Conservation (phyloP, 1,140 invertebrate genomes). For the Bombus waltoni region DNA sequence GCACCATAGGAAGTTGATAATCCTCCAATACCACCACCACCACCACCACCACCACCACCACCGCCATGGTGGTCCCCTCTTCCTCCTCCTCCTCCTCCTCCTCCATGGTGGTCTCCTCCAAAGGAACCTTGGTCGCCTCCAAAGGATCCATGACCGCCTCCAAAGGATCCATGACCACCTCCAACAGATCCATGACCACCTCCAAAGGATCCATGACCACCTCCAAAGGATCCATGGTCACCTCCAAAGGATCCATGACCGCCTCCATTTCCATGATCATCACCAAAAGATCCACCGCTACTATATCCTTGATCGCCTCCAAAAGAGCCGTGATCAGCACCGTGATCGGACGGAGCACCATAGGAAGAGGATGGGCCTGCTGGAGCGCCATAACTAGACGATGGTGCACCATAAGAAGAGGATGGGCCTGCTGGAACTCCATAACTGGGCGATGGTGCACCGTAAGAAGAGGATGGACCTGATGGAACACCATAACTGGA, state of each 20-base stretch:
- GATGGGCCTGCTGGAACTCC: neutral
- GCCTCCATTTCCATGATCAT: neutral
- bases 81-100: neutral
- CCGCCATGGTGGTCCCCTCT: constrained; percentile 9
- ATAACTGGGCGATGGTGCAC: neutral
- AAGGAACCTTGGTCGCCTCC: neutral
- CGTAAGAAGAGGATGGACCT: neutral
- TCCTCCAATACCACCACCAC: constrained; percentile 34
- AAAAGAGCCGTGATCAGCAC: constrained; percentile 16
- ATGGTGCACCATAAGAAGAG: neutral
- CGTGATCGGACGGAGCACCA: neutral
- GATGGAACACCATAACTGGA: constrained; percentile 29
- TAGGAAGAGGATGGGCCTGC: neutral
- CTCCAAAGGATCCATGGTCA: constrained; percentile 7
- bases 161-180: constrained; percentile 28
- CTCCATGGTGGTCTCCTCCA: neutral
- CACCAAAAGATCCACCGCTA: constrained; percentile 25
- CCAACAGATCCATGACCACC: constrained; percentile 19
- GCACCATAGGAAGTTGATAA: constrained; percentile 40
- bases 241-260: neutral
- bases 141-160: no score
- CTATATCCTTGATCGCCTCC: constrained; percentile 27
- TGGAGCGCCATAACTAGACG: neutral
- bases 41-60: constrained; percentile 20
- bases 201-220: neutral